Base-by-base conservation (phyloP, 2,888 invertebrate genomes). In the Nephrotoma guestfalica region DNA sequence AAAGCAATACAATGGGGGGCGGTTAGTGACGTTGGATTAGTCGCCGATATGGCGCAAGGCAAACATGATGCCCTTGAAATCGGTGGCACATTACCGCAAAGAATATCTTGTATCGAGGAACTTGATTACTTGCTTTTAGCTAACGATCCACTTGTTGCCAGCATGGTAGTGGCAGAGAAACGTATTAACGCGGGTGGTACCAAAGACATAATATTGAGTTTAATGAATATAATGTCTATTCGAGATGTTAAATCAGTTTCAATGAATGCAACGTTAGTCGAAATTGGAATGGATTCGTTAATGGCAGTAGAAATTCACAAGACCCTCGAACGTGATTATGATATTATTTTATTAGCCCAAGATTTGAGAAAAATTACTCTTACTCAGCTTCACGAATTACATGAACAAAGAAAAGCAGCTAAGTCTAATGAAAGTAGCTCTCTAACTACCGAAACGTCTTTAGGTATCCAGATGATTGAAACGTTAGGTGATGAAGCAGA, bases 231-330 rank as follows among this genome's bases (percentile, higher is more conserved):
- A 85, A 93, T 94, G 93, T 93, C 94, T 88, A 93, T 95, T 88
- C 93, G 94, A 88, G 95, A 95, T 89, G 90, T 94, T 89, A 96
- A 95, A 91, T 94, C 93, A 0, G 93, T 95, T 0, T 95, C 95
- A 84, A 93, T 94, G 87, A 94, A 95, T 89, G 93, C 95, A 0
- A 94, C 95, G 0, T 92, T 99, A 2, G 96, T 97, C 0, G 98
- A 99, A 90, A 92, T 99, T 88, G 99, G 99, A 51, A 96, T 99
- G 95, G 98, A 99, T 92, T 98, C 98, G 1, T 95, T 99, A 93
- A 98, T 98, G 97, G 97, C 97, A 0, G 97, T 98, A 0, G 98
- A 99, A 92, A 97, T 99, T 88, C 98, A 98, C 89, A 98, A 98
- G 91, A 96, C 96, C 0, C 91, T 98, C 1, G 98, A 98, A 90